These are phyloP conservation scores for Spea hammondii DNA, from an alignment of 2,797 vertebrate genomes.

Conservation along the genomic window DNA sequence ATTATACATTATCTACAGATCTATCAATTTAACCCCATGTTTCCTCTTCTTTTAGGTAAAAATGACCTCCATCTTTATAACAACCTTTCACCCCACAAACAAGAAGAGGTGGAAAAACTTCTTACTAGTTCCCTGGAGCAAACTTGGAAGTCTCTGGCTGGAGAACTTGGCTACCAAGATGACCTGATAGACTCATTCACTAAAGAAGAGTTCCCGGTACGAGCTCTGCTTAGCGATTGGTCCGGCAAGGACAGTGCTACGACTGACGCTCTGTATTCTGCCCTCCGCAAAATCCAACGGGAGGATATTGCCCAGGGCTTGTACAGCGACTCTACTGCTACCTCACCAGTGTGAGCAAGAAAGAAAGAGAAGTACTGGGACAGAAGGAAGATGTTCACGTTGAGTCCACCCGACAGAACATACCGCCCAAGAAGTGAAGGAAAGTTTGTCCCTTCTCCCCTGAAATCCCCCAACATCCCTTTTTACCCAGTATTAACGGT, in stretches of 20 bases:
- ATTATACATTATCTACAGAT: no score
- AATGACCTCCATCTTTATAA: constrained; percentile 75
- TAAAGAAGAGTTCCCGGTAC: constrained; percentile 80
- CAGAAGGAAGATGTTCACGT: constrained; percentile 42
- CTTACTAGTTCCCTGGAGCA: constrained; percentile 75
- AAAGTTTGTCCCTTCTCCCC: constrained; percentile 44
- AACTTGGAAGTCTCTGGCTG: constrained; percentile 88
- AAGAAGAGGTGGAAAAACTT: constrained; percentile 84
- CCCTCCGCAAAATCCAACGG: constrained; percentile 86
- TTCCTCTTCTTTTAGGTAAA: constrained; percentile 67
- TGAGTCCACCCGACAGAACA: constrained; percentile 26
- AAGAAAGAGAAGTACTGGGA: constrained; percentile 34
- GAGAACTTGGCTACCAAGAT: constrained; percentile 87
- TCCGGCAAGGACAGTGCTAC: constrained; percentile 85
- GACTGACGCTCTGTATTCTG: constrained; percentile 80
- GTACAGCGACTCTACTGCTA: constrained; percentile 81
- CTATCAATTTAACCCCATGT: no score
- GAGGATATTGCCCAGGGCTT: constrained; percentile 89
- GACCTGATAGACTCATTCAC: constrained; percentile 86
- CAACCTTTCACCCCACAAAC: constrained; percentile 72
- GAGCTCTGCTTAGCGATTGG: constrained; percentile 87
- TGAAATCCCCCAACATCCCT: constrained; percentile 23
- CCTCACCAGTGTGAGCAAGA: constrained; percentile 75
- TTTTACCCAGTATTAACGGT: constrained; percentile 43
- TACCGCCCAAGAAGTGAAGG: constrained; percentile 52